Evolutionary conservation across 2,797 vertebrate species (phyloP), one percentile per base, ranked within the genome.

Genomic region (Apodemus agrarius): DNA sequence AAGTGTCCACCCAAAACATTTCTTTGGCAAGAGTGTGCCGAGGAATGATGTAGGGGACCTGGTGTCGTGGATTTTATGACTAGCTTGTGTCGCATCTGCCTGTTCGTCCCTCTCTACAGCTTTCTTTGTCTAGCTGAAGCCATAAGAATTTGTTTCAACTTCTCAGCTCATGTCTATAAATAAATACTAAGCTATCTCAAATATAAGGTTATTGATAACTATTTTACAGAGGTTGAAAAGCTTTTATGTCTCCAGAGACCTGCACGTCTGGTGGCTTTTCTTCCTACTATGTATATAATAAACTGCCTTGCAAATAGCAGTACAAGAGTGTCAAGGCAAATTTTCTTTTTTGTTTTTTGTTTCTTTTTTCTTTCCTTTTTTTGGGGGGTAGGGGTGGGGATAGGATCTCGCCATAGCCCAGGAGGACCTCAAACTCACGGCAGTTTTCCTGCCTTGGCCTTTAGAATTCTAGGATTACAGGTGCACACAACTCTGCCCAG

Each of bases 101-200:
- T 95, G 26, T 91, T 89, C 8, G 88, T 90, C 49, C 83, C 88
- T 83, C 88, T 57, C 59, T 78, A 87, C 87, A 94, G 69, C 76
- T 95, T 91, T 96, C 92, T 95, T 0, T 87, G 65, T 92, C 78
- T 92, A 81, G 89, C n/a, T 76, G 94, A 97, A 97, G 96, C 97
- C 94, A 97, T 97, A 97, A 80, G 79, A 90, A 86, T 78, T 65
- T 83, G 46, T 74, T 94, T 82, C 90, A 85, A 92, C 61, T 90
- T 79, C 67, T 83, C 75, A 80, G 82, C 49, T 97, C 26, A 3
- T 91, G 29, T 96, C 75, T 96, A 31, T 92, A 81, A 74, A 87
- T 86, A 81, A 37, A 34, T 54, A 61, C 46, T 74, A 61, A 91
- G 49, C 59, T 79, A 46, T 79, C 75, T 37, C 54, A 22, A 74